Evolutionary conservation across 2,888 invertebrate genomes (phyloP), one percentile per base, ranked within the genome.

Genomic region (Lasioglossum vierecki): DNA sequence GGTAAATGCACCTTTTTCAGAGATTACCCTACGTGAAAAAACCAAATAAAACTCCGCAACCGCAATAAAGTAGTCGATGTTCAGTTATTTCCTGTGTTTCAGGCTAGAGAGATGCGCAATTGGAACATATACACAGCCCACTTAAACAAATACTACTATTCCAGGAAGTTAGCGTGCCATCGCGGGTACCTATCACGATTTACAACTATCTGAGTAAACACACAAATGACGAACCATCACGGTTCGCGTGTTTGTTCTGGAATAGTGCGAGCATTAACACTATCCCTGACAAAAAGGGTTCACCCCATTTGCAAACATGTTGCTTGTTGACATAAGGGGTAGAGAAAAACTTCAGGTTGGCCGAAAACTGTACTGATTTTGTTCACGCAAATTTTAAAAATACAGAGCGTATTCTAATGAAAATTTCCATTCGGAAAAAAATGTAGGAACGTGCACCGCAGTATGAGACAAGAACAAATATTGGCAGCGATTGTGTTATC

Each of bases 91-190:
- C 26, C 68, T 35, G 39, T 15, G n/a, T 44, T 15, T 26, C 30
- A 39, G 11, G 18, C 30, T 63, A 15, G 30, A 30, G 18, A 6
- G 63, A 49, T 41, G 53, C 53, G 8, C 35, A 63, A 35, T 63
- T 53, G 46, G 15, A 49, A 26, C 26, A n/a, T 44, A 71, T 70
- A 35, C 18, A 66, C 72, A 46, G 71, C 11, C 15, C 63, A 26
- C 66, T 68, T 68, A 39, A 68, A 68, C 39, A 68, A 68, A 68
- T 68, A 39, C 22, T 68, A 68, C 22, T 39, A 22, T 39, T 68
- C 39, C 4, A 68, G 39, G 68, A 68, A 68, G 39, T 39, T 39
- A 68, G 39, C 39, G 39, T n/a, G 39, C 68, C 68, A 68, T 68
- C 68, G 4, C 22, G 18, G 39, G 22, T 39, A 68, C 39, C 68